Conservation (phyloP, 2,797 vertebrate genomes). For the Enteromius afrohamiltoni region DNA sequence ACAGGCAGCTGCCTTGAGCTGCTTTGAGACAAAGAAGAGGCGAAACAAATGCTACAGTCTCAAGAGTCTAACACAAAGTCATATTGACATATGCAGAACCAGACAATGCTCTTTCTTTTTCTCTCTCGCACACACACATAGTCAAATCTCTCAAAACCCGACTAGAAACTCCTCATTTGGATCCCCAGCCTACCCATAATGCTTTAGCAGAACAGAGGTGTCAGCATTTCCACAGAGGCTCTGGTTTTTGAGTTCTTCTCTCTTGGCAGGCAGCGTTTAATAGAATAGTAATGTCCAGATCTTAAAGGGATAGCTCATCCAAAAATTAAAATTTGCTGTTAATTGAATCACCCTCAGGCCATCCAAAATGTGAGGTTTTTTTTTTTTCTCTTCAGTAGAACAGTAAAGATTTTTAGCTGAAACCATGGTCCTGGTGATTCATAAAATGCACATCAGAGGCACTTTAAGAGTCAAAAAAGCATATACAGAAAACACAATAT, state of each 20-base stretch:
- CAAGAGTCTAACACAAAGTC: slow-evolving; percentile 14
- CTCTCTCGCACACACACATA: neutral
- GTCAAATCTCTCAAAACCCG: slow-evolving; percentile 15
- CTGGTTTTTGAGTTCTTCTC: slow-evolving; percentile 70
- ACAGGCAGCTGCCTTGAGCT: slow-evolving; percentile 26
- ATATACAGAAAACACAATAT: neutral
- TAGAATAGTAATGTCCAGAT: slow-evolving; percentile 67
- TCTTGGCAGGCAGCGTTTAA: slow-evolving; percentile 70
- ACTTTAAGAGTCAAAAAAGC: neutral
- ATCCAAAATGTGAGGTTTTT: neutral
- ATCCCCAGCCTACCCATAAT: slow-evolving; percentile 67
- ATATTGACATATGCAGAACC: slow-evolving; percentile 3
- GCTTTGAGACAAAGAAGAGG: neutral
- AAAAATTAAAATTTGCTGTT: neutral
- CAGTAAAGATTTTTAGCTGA: neutral
- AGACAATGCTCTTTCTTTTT: neutral
- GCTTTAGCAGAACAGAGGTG: slow-evolving; percentile 67
- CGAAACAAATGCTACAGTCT: slow-evolving; percentile 29
- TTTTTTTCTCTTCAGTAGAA: neutral
- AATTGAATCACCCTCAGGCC: neutral
- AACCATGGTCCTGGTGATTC: neutral
- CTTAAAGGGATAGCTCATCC: neutral
- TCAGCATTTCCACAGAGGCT: slow-evolving; percentile 72
- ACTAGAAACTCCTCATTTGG: slow-evolving; percentile 3
- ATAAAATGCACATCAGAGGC: neutral